Conservation (phyloP, 2,888 invertebrate species). For the Drosophila testacea region DNA sequence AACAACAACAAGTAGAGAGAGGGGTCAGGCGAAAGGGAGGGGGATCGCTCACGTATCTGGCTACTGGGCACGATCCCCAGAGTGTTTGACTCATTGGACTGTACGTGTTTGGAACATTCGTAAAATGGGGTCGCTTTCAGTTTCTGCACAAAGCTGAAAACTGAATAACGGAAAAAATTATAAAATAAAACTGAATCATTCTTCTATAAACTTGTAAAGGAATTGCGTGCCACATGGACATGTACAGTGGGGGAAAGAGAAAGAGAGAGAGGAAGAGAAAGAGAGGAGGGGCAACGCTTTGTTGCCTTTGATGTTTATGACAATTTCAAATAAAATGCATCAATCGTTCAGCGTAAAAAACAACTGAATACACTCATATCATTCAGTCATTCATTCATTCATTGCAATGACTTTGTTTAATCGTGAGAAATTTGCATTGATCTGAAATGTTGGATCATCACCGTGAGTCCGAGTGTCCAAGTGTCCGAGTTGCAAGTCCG, state of each 20-base stretch:
- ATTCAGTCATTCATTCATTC: constrained; percentile 11
- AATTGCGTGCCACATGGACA: constrained; percentile 50
- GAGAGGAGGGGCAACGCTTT: constrained; percentile 37
- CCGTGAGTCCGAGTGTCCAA: background rate
- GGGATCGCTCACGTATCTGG: constrained; percentile 50
- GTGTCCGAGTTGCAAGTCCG: background rate
- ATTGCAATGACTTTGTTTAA: constrained; percentile 46
- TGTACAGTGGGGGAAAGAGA: background rate
- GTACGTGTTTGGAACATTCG: constrained; percentile 24
- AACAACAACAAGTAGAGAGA: background rate
- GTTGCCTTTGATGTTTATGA: constrained; percentile 58
- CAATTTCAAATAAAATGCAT: constrained; percentile 64
- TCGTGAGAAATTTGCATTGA: constrained; percentile 60
- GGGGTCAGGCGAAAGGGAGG: background rate
- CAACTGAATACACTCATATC: constrained; percentile 10
- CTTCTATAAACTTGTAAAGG: constrained; percentile 44
- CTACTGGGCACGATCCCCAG: constrained; percentile 62
- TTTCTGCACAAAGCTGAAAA: constrained; percentile 44
- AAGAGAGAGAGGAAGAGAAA: background rate
- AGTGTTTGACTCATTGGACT: constrained; percentile 50
- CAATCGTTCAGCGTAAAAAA: constrained; percentile 55
- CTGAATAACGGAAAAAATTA: background rate
- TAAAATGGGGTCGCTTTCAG: constrained; percentile 56
- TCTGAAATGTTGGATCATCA: constrained; percentile 50
- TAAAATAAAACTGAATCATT: constrained; percentile 57